A percentile compares a stretch with the other conserved stretches of the same genome.
phyloP scores from a whole-genome alignment of 2,797 vertebrate species.

The Siniperca obscura region DNA sequence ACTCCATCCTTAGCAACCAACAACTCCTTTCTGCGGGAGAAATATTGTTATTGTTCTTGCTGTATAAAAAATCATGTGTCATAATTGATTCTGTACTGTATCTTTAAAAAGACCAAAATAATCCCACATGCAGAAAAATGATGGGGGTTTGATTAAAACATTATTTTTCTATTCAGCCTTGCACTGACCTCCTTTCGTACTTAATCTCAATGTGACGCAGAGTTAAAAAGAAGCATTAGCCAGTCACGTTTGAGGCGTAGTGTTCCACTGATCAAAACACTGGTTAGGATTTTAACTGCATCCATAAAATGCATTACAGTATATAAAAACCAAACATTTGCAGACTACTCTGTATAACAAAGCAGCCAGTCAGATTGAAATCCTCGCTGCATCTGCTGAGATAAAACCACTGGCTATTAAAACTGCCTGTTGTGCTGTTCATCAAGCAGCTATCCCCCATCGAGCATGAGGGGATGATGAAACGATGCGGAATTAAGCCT shows the following conservation, averaged over 20 bases:
- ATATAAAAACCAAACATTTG: slow-evolving; percentile 1
- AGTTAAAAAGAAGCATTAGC: slow-evolving; percentile 12
- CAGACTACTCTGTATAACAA: slow-evolving; percentile 20
- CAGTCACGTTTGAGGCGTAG: not conserved
- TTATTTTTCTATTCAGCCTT: not conserved
- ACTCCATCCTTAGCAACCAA: not conserved
- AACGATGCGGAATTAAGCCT: slow-evolving; percentile 59
- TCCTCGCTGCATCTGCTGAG: slow-evolving; percentile 40
- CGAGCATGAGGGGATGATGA: slow-evolving; percentile 49
- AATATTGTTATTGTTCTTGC: not conserved
- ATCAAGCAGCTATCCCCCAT: slow-evolving; percentile 18
- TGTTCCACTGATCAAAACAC: slow-evolving; percentile 23
- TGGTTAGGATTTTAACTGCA: not conserved
- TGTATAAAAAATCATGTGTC: not conserved
- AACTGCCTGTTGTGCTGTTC: slow-evolving; percentile 41
- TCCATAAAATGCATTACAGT: not conserved
- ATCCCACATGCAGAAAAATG: not conserved
- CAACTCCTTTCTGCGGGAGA: not conserved
- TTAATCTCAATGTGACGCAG: slow-evolving; percentile 12
- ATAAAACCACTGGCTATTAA: slow-evolving; percentile 61
- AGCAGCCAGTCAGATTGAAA: slow-evolving; percentile 33
- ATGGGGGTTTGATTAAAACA: slow-evolving; percentile 8
- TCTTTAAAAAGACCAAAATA: slow-evolving; percentile 10
- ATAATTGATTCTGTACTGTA: not conserved
- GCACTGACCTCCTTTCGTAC: not conserved